These are phyloP conservation scores for Zenarchopterus dispar DNA, from an alignment of 2,797 vertebrate species.

Conservation along the genomic window DNA sequence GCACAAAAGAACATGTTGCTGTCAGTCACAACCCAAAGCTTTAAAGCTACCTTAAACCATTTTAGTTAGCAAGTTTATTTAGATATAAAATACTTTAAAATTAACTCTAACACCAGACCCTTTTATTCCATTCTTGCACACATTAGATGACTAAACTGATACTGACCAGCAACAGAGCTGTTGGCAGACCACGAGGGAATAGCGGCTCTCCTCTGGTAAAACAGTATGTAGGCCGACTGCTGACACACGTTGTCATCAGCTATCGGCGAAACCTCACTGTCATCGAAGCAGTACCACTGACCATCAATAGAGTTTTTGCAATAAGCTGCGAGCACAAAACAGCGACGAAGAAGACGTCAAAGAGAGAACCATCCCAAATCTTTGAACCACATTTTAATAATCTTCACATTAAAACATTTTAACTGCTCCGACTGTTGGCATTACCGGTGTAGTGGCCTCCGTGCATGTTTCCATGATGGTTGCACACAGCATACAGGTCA, in stretches of 20 bases:
- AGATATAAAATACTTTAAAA: no score
- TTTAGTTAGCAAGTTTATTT: no score
- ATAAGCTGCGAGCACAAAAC: constrained; percentile 81
- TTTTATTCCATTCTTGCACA: neutral
- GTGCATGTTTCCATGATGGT: constrained; percentile 98
- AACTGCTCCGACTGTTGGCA: neutral
- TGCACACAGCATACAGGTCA: constrained; percentile 97
- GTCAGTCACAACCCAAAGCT: neutral
- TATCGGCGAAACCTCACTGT: constrained; percentile 94
- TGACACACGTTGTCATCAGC: constrained; percentile 94
- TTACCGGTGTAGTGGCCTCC: constrained; percentile 97
- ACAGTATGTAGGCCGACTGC: constrained; percentile 94
- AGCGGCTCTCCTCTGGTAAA: constrained; percentile 95
- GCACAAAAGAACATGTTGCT: neutral
- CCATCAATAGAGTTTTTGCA: constrained; percentile 98
- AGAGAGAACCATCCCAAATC: neutral
- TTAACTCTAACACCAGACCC: neutral
- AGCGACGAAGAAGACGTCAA: neutral
- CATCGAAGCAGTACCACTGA: constrained; percentile 99
- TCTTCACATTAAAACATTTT: neutral
- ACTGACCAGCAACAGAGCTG: constrained; percentile 95
- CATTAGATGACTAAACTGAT: neutral
- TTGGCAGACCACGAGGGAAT: constrained; percentile 98
- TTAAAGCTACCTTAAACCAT: neutral
- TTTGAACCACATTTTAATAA: neutral